These are phyloP conservation scores for Xestia ashworthii DNA, from an alignment of 2,888 invertebrate genomes.

Conservation along the genomic window DNA sequence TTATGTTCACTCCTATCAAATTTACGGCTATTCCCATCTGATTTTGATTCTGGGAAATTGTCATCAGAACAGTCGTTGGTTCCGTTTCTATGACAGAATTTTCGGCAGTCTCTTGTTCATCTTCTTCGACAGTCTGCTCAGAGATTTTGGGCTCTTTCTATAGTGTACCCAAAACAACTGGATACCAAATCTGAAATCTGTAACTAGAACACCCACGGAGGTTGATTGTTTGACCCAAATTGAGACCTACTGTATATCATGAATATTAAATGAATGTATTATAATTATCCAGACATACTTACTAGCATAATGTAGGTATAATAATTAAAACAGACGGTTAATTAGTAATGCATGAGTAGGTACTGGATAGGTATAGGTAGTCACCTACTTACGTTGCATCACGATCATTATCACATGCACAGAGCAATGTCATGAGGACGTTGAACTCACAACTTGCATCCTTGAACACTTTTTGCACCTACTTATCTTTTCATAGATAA, in stretches of 20 bases:
- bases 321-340: slow-evolving; percentile 44
- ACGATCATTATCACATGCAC: slow-evolving; percentile 77
- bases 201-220: background rate
- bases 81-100: background rate
- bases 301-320: background rate
- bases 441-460: slow-evolving; percentile 82
- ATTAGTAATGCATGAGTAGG: slow-evolving; percentile 59
- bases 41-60: background rate
- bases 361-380: slow-evolving; percentile 57
- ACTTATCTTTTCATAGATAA: slow-evolving; percentile 80
- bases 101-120: background rate
- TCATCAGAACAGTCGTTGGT: background rate
- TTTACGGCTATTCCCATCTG: background rate
- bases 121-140: background rate
- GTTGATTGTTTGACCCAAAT: slow-evolving; percentile 3
- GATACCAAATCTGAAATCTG: background rate
- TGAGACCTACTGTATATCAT: background rate
- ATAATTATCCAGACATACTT: slow-evolving; percentile 40
- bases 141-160: background rate
- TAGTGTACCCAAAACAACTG: background rate
- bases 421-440: slow-evolving; percentile 85
- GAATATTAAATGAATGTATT: slow-evolving; percentile 15
- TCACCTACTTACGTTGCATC: slow-evolving; percentile 76
- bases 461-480: slow-evolving; percentile 84
- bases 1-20: background rate